Evolutionary conservation across 2,888 invertebrate species (phyloP).

Genomic region (Charanyca ferruginea): DNA sequence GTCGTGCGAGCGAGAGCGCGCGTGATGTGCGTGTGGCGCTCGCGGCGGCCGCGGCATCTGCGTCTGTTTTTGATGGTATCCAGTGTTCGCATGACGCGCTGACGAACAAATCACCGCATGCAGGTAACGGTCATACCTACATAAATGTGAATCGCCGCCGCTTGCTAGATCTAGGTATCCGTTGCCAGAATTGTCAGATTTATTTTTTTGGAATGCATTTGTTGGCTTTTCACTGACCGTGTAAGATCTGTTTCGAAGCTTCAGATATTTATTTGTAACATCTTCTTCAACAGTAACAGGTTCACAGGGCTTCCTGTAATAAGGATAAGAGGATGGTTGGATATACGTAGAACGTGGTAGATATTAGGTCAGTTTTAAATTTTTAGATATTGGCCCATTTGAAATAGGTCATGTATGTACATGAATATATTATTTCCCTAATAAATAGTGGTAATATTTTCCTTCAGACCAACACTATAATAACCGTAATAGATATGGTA

Average conservation of each 20-base stretch:
- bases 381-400: background rate
- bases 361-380: background rate
- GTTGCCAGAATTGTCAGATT: conserved; percentile 83
- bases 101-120: conserved; percentile 92
- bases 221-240: conserved; percentile 87
- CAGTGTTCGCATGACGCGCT: conserved; percentile 86
- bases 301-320: conserved; percentile 91
- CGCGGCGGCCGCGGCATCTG: conserved; percentile 71
- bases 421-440: background rate
- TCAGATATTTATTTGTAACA: conserved; percentile 82
- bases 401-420: background rate
- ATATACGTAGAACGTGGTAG: background rate
- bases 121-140: conserved; percentile 91
- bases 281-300: conserved; percentile 83
- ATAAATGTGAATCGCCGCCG: conserved; percentile 90
- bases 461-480: background rate
- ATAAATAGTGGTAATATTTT: background rate
- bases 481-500: conserved; percentile 1
- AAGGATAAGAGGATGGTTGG: conserved; percentile 2
- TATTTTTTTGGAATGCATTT: conserved; percentile 83
- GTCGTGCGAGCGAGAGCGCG: conserved; percentile 86
- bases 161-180: conserved; percentile 92
- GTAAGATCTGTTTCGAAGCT: conserved; percentile 88
- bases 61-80: conserved; percentile 85
- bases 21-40: conserved; percentile 69